phyloP scores from a whole-genome alignment of 2,797 vertebrate genomes.

The Euthynnus affinis region DNA sequence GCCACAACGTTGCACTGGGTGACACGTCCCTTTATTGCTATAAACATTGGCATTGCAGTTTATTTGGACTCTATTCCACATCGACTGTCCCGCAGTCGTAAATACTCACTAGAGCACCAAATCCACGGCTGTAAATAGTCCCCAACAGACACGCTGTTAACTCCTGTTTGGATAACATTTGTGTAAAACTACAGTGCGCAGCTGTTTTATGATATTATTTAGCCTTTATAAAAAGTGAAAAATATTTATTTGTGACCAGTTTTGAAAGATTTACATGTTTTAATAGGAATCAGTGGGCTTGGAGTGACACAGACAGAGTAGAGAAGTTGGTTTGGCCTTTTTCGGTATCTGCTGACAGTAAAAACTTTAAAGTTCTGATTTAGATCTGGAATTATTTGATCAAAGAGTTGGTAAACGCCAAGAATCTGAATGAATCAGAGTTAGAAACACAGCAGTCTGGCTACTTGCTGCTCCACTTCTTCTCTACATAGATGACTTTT shows the following conservation, averaged over 20 bases:
- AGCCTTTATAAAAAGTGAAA: too few species aligned
- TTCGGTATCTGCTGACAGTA: too few species aligned
- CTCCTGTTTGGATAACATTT: background rate
- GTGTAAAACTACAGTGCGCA: too few species aligned
- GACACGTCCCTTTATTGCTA: background rate
- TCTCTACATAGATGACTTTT: slow-evolving; percentile 30
- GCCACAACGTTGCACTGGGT: too few species aligned
- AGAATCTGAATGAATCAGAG: slow-evolving; percentile 1
- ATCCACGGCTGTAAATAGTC: background rate
- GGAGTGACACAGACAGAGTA: background rate
- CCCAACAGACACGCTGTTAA: background rate
- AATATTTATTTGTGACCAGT: too few species aligned
- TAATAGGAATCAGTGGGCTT: background rate
- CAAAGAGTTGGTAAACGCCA: too few species aligned
- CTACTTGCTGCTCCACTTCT: slow-evolving; percentile 15
- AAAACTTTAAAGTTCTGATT: too few species aligned
- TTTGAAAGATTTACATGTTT: background rate
- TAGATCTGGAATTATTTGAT: too few species aligned
- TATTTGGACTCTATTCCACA: background rate
- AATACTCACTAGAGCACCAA: background rate
- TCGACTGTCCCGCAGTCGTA: background rate
- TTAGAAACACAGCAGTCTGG: background rate
- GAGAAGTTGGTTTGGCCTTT: too few species aligned
- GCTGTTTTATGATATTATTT: background rate
- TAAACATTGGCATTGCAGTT: background rate